phyloP scores from a whole-genome alignment of 2,113 vertebrate genomes.

The Henicopernis longicauda region DNA sequence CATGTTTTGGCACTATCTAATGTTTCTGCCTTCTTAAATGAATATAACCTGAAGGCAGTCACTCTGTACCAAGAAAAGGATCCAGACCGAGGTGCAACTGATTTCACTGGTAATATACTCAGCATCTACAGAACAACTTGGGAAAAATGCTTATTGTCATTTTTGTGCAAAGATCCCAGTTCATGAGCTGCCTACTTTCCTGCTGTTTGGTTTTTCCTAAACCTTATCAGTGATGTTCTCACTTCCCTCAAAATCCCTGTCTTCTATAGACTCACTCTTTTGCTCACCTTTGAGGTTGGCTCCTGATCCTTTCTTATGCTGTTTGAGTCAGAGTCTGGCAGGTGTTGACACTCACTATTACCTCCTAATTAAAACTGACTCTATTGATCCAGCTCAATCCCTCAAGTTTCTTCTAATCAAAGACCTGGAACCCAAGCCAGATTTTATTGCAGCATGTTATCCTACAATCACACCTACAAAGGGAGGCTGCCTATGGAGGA shows the following conservation, averaged over 20 bases:
- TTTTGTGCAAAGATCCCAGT: background rate
- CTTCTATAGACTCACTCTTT: background rate
- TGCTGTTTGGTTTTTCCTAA: background rate
- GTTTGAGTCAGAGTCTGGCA: background rate
- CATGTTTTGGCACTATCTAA: constrained; percentile 7
- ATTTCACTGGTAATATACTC: background rate
- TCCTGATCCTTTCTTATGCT: background rate
- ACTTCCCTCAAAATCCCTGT: background rate
- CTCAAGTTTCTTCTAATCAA: constrained; percentile 16
- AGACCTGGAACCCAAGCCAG: background rate
- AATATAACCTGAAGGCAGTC: constrained; percentile 9
- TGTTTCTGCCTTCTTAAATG: constrained; percentile 35
- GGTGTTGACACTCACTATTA: background rate
- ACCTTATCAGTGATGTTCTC: background rate
- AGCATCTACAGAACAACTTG: background rate
- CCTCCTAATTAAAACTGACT: constrained; percentile 15
- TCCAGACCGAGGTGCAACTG: background rate
- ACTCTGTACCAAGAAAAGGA: background rate
- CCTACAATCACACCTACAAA: background rate
- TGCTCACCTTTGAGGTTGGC: background rate
- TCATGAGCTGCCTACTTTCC: background rate
- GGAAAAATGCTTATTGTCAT: background rate
- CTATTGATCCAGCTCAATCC: constrained; percentile 1
- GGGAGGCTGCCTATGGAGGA: background rate
- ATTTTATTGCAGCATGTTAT: background rate